Evolutionary conservation across 2,888 invertebrate species (phyloP).

Genomic region (Eutolmus rufibarbis): DNA sequence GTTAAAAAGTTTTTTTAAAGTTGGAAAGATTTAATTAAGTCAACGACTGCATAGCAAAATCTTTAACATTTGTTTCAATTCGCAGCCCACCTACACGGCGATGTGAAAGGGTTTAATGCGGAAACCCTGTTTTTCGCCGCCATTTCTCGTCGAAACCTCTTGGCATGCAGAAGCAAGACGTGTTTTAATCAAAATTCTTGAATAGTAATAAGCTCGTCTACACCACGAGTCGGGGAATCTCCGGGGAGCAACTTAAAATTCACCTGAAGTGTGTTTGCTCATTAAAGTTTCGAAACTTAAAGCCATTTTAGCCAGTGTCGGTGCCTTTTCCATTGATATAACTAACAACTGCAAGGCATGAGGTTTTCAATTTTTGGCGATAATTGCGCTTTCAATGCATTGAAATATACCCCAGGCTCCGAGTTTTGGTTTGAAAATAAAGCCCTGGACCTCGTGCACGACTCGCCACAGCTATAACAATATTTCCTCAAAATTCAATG

Average conservation of each 20-base stretch:
- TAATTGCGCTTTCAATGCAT: neutral
- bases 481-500: constrained; percentile 1
- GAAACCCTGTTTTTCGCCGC: neutral
- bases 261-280: constrained; percentile 32
- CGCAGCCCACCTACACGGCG: neutral
- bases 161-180: constrained; percentile 12
- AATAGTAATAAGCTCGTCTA: constrained; percentile 34
- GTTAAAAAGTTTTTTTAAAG: neutral
- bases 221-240: neutral
- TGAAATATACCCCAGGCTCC: neutral
- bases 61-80: neutral
- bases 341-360: neutral
- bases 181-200: constrained; percentile 25
- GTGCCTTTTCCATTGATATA: neutral
- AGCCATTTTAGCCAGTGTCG: neutral
- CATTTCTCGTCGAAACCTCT: neutral
- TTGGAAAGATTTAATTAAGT: neutral
- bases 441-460: neutral
- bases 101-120: neutral
- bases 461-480: neutral
- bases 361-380: constrained; percentile 2
- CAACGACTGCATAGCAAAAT: neutral
- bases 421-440: neutral
- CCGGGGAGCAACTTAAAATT: constrained; percentile 9
- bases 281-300: constrained; percentile 25